Evolutionary conservation across 2,797 vertebrate species (phyloP), one percentile per base, ranked within the genome.

Genomic region (Cossypha niveicapilla): DNA sequence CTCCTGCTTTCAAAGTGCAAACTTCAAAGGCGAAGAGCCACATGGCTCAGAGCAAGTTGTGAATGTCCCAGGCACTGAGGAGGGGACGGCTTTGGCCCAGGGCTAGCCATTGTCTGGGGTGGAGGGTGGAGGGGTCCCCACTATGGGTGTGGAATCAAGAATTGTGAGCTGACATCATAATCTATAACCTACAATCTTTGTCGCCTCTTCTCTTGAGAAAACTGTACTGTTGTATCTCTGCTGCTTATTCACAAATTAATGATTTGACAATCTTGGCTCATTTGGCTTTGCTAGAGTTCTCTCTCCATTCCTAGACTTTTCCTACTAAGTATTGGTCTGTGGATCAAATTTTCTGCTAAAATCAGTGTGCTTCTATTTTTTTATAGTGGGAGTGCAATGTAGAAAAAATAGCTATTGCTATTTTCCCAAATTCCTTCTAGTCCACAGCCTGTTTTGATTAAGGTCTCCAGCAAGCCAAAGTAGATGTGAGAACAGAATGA

Each of bases 1-100:
- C 27, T 94, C 24, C 27, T 66, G 0, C 0, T 1, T 56, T 79
- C 48, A 47, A 63, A 71, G n/a, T 0, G 0, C 7, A 32, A 10
- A 9, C 30, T 65, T 80, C 11, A 12, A 14, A 80, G 35, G 6
- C 0, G 0, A 62, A 61, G 27, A 41, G 13, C 30, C 21, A 3
- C 0, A 6, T 27, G 39, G 17, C 32, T 58, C 34, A 21, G 54
- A 65, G 42, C 3, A 32, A 39, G 3, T 7, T 63, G 21, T 18
- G 35, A 48, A 28, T 2, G 8, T 39, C 24, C 18, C 30, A 28
- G 1, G 2, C 9, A 5, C 9, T 19, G 34, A 68, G 34, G 21
- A 61, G 10, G 30, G 8, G 24, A 14, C 4, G 6, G 11, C 23
- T 25, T 18, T 62, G 47, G 11, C 25, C 18, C 51, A 54, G 47